phyloP scores from a whole-genome alignment of 2,797 vertebrate species.

The Picus viridis region DNA sequence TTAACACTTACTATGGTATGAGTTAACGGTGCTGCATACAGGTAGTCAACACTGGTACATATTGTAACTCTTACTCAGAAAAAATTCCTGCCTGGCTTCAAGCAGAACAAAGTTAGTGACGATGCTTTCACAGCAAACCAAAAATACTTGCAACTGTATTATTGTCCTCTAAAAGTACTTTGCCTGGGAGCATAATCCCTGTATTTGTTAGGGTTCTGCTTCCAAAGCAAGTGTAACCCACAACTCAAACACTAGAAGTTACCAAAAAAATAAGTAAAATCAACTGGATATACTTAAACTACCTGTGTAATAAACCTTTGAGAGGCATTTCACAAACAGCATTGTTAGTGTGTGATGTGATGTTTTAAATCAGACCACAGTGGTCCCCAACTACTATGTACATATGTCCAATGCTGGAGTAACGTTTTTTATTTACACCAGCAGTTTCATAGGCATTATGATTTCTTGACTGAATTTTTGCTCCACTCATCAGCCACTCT shows the following conservation, averaged over 20 bases:
- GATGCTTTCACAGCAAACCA: constrained; percentile 17
- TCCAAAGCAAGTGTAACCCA: constrained; percentile 27
- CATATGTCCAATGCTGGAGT: constrained; percentile 74
- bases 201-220: constrained; percentile 17
- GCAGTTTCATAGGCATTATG: constrained; percentile 66
- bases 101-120: background rate
- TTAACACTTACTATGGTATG: constrained; percentile 38
- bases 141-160: constrained; percentile 7
- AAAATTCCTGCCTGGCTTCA: background rate
- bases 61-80: background rate
- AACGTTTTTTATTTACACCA: constrained; percentile 77
- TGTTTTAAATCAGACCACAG: constrained; percentile 82
- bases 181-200: background rate
- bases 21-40: constrained; percentile 72
- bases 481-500: constrained; percentile 60
- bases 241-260: constrained; percentile 9
- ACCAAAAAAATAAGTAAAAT: background rate
- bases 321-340: constrained; percentile 75
- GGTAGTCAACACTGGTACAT: constrained; percentile 8
- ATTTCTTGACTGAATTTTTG: constrained; percentile 50
- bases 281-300: constrained; percentile 28
- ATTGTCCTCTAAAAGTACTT: background rate
- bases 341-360: constrained; percentile 81
- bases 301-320: constrained; percentile 60
- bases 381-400: constrained; percentile 81